Evolutionary conservation across 2,113 vertebrate genomes (phyloP), one percentile per base, ranked within the genome.

Genomic region (Phyllopteryx taeniolatus): DNA sequence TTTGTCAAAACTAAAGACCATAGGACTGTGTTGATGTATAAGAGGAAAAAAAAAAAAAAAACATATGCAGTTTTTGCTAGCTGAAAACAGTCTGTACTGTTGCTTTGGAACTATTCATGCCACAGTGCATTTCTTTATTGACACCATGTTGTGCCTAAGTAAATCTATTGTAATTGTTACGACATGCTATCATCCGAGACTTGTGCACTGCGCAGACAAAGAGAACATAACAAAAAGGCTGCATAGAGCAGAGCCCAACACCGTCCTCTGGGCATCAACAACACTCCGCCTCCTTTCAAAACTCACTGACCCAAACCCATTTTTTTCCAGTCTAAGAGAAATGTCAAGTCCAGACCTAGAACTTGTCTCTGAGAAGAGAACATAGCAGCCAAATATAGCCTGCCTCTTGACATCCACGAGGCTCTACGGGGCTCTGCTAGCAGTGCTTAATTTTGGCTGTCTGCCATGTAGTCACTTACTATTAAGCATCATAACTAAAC

Each of bases 281-380:
- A 76, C 79, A 62, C 74, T 77, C 75, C 71, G 74, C 79, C 77
- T 78, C 78, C 67, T 43, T 17, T 60, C 78, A 80, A 88, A 86
- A 87, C 80, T 88, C 87, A 83, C 85, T 87, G 83, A 88, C 83
- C 87, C 83, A 87, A 85, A 85, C 77, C 79, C 71, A 76, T 87
- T 84, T 88, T 88, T 91, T 90, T 91, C 89, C 78, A 87, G 83
- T 87, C 86, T 83, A 73, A 87, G 80, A 83, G 86, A 91, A 91
- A 89, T 89, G 90, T 88, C 87, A 89, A 82, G 70, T 86, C 87
- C 81, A 90, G 85, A 85, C 82, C 82, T 72, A 78, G 78, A 85
- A 84, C 77, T 83, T 73, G 53, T 87, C 73, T 90, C 80, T 84
- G 81, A 79, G 87, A 78, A 79, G 68, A 76, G 89, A 86, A 57